A percentile compares a stretch with the other conserved stretches of the same genome.
Evolutionary conservation across 2,113 vertebrate species (phyloP).

Genomic region (Hippocampus abdominalis): DNA sequence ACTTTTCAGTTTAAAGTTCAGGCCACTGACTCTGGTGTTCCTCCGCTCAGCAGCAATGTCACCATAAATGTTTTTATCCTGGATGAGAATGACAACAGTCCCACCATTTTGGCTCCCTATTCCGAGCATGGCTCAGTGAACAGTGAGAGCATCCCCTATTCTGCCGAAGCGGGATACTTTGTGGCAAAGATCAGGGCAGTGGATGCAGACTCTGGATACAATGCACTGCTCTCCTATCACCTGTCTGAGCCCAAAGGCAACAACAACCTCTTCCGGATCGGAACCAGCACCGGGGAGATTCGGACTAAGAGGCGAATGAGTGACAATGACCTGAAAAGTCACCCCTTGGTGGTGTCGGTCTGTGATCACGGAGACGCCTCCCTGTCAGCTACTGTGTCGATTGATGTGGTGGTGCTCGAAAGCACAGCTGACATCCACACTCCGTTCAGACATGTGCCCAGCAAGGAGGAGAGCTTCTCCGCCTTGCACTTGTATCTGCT

Average conservation of each 20-base stretch:
- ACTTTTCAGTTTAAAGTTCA: slow-evolving; percentile 9
- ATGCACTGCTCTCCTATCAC: slow-evolving; percentile 56
- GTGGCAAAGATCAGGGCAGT: slow-evolving; percentile 46
- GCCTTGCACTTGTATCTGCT: slow-evolving; percentile 74
- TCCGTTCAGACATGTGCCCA: slow-evolving; percentile 69
- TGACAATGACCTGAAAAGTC: slow-evolving; percentile 72
- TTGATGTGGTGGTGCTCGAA: slow-evolving; percentile 75
- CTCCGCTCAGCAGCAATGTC: slow-evolving; percentile 15
- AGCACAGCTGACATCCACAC: slow-evolving; percentile 69
- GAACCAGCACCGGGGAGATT: slow-evolving; percentile 54
- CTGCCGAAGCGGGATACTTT: slow-evolving; percentile 36
- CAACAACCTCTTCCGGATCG: slow-evolving; percentile 54
- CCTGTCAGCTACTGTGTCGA: slow-evolving; percentile 71
- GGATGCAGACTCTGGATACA: slow-evolving; percentile 30
- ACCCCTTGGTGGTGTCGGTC: slow-evolving; percentile 75
- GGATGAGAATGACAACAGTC: slow-evolving; percentile 51
- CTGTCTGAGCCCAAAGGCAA: slow-evolving; percentile 49
- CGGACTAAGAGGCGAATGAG: slow-evolving; percentile 64
- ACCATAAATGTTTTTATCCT: slow-evolving; percentile 32
- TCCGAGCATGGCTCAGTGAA: slow-evolving; percentile 29
- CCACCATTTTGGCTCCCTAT: slow-evolving; percentile 18
- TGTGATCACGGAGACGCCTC: slow-evolving; percentile 74
- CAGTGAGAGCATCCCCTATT: slow-evolving; percentile 36
- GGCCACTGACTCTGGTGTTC: slow-evolving; percentile 14
- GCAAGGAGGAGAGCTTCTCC: slow-evolving; percentile 57